These are phyloP conservation scores for Psettodes erumei DNA, from an alignment of 2,113 vertebrate genomes.

Conservation along the genomic window DNA sequence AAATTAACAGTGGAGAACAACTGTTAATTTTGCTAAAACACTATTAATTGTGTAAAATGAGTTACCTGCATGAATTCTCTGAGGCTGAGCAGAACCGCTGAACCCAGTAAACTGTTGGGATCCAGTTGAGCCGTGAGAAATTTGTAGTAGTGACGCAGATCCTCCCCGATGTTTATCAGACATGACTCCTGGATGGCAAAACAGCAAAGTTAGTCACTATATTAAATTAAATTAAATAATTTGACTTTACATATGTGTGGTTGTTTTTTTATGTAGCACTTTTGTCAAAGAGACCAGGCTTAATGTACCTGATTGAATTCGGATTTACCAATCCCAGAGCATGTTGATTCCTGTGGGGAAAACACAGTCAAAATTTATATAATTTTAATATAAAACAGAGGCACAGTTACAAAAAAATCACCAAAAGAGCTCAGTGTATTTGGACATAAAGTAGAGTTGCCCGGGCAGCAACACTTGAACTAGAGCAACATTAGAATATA, in stretches of 20 bases:
- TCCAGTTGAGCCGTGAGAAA: constrained; percentile 53
- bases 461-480: neutral
- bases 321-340: constrained; percentile 58
- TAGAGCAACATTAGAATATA: too few relatives aligned
- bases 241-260: too few relatives aligned
- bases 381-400: neutral
- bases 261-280: too few relatives aligned
- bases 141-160: constrained; percentile 73
- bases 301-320: constrained; percentile 78
- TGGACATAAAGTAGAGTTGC: neutral
- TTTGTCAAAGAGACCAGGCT: neutral
- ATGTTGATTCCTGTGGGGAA: constrained; percentile 74
- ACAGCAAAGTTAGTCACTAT: neutral
- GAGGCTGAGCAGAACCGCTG: constrained; percentile 56
- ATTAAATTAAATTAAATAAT: neutral
- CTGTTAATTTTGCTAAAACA: neutral
- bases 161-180: constrained; percentile 67
- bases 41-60: neutral
- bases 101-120: constrained; percentile 13
- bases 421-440: neutral
- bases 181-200: constrained; percentile 67
- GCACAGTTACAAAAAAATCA: neutral
- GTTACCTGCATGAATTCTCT: constrained; percentile 74
- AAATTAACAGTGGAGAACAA: too few relatives aligned
- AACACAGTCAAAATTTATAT: neutral